A percentile compares a stretch with the other conserved stretches of the same genome.
Conservation (phyloP, 2,797 vertebrate genomes). For the Thalassophryne amazonica region DNA sequence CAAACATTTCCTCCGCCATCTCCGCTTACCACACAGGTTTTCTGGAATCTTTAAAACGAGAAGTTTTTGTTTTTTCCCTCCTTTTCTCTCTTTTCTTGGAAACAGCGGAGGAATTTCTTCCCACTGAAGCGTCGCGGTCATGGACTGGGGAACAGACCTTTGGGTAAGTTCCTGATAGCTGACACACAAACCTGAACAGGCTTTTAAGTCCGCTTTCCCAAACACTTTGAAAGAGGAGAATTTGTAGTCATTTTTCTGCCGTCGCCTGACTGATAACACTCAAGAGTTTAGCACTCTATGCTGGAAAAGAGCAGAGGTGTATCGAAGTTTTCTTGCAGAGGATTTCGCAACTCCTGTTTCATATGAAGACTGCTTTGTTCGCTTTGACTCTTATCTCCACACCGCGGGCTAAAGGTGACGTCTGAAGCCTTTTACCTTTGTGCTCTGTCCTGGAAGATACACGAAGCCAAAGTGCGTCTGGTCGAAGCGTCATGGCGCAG, state of each 20-base stretch:
- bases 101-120: neutral
- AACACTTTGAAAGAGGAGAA: neutral
- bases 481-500: too few species aligned
- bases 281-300: slow-evolving; percentile 6
- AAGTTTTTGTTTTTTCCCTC: neutral
- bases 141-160: slow-evolving; percentile 73
- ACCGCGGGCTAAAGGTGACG: slow-evolving; percentile 9
- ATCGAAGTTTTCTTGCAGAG: slow-evolving; percentile 7
- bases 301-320: slow-evolving; percentile 22
- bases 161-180: slow-evolving; percentile 73
- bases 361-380: slow-evolving; percentile 30
- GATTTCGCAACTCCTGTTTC: slow-evolving; percentile 60
- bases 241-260: slow-evolving; percentile 7
- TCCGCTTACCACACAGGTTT: slow-evolving; percentile 39
- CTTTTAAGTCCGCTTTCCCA: too few species aligned
- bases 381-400: slow-evolving; percentile 10
- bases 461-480: neutral
- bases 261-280: too few species aligned
- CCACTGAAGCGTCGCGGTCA: slow-evolving; percentile 30
- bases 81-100: neutral
- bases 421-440: too few species aligned
- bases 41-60: slow-evolving; percentile 6
- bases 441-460: too few species aligned
- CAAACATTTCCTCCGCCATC: slow-evolving; percentile 62
- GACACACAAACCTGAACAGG: too few species aligned